These are phyloP conservation scores for Lithodes maja DNA, from an alignment of 2,888 invertebrate genomes.

Conservation along the genomic window DNA sequence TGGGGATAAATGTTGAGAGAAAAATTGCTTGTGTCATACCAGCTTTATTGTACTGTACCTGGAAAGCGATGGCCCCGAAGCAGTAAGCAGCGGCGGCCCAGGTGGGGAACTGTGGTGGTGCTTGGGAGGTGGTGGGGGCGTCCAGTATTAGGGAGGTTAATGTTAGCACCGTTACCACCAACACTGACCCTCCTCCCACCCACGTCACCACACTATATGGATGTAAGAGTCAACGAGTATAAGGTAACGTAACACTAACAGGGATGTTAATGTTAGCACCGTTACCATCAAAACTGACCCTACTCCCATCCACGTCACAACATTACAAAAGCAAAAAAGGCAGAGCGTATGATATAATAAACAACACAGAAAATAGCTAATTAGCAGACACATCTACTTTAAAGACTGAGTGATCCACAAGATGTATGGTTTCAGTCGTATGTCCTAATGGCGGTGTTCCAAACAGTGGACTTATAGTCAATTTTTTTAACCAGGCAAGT, in stretches of 20 bases:
- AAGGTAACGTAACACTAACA: not conserved
- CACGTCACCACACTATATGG: slow-evolving; percentile 59
- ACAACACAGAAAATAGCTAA: no score
- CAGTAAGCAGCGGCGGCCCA: slow-evolving; percentile 55
- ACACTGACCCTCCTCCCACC: slow-evolving; percentile 48
- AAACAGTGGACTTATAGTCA: no score
- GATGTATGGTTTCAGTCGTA: no score
- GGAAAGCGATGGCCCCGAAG: slow-evolving; percentile 64
- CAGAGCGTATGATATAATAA: not conserved
- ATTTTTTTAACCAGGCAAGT: no score
- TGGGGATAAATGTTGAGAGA: no score
- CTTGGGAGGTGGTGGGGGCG: not conserved
- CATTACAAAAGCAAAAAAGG: slow-evolving; percentile 22
- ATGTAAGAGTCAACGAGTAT: not conserved
- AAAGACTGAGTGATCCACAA: no score
- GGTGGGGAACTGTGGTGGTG: slow-evolving; percentile 29
- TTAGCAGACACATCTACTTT: no score
- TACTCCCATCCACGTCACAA: slow-evolving; percentile 63
- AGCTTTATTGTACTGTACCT: slow-evolving; percentile 21
- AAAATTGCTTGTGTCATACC: no score
- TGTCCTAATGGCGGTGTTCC: no score
- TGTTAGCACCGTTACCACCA: slow-evolving; percentile 45
- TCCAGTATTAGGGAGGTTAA: slow-evolving; percentile 33
- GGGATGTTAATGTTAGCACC: slow-evolving; percentile 22
- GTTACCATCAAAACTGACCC: slow-evolving; percentile 44